A percentile compares a stretch with the other conserved stretches of the same genome.
Evolutionary conservation across 2,797 vertebrate genomes (phyloP).

Genomic region (Kryptopterus vitreolus): DNA sequence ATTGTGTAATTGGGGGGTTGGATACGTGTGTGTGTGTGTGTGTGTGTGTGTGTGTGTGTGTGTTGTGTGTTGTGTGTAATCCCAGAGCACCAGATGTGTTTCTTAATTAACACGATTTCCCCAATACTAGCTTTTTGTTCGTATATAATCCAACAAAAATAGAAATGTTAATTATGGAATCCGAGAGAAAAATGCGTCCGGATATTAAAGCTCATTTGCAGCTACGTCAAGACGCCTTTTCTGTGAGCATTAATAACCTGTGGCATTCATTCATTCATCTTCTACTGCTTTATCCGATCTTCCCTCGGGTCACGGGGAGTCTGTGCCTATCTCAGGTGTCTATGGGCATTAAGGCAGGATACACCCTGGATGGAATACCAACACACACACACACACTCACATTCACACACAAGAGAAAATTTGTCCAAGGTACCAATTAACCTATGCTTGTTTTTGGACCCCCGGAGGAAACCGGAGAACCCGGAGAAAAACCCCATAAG

Average conservation of each 20-base stretch:
- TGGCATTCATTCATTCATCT: neutral
- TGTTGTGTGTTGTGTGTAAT: slow-evolving; percentile 52
- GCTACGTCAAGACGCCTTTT: neutral
- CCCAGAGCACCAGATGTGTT: slow-evolving; percentile 66
- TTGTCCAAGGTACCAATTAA: too few relatives aligned
- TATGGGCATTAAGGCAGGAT: too few relatives aligned
- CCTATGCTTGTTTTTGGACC: too few relatives aligned
- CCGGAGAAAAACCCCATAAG: too few relatives aligned
- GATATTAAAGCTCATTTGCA: neutral
- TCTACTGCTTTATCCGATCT: too few relatives aligned
- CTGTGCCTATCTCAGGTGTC: too few relatives aligned
- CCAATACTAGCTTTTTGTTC: slow-evolving; percentile 28
- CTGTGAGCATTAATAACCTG: neutral
- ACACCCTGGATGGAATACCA: too few relatives aligned
- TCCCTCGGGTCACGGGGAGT: too few relatives aligned
- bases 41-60: slow-evolving; percentile 20
- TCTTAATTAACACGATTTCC: slow-evolving; percentile 64
- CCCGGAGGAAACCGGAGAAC: too few relatives aligned
- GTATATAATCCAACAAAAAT: neutral
- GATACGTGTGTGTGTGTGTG: slow-evolving; percentile 28
- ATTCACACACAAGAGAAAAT: too few relatives aligned
- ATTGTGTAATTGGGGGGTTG: slow-evolving; percentile 45
- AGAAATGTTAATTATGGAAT: neutral
- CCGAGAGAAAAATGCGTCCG: neutral
- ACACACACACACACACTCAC: too few relatives aligned